Conservation (phyloP, 2,113 vertebrate genomes). For the Ciconia maguari region DNA sequence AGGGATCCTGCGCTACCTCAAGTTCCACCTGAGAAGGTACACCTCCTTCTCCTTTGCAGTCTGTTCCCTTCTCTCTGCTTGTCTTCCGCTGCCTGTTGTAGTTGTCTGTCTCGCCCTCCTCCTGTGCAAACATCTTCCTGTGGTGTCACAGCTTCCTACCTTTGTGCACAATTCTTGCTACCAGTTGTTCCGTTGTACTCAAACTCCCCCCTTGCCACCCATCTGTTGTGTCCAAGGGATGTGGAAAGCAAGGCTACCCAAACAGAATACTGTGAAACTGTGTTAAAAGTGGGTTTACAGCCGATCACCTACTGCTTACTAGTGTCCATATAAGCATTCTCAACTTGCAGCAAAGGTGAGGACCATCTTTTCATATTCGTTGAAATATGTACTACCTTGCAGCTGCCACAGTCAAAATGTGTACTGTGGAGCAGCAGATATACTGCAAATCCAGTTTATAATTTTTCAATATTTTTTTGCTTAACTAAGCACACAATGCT, state of each 20-base stretch:
- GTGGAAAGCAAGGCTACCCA: not conserved
- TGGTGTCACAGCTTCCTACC: not conserved
- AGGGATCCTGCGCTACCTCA: conserved; percentile 89
- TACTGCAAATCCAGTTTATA: not conserved
- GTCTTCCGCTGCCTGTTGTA: not conserved
- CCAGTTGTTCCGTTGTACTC: not conserved
- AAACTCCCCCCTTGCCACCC: not conserved
- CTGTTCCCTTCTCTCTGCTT: not conserved
- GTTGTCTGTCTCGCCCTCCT: not conserved
- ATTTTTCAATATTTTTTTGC: not conserved
- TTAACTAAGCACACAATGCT: not conserved
- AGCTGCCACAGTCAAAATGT: not conserved
- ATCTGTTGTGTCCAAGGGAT: not conserved
- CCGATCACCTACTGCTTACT: not conserved
- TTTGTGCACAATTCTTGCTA: not conserved
- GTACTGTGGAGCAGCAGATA: not conserved
- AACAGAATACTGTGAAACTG: not conserved
- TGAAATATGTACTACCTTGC: not conserved
- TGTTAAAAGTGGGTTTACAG: not conserved
- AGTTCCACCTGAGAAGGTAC: conserved; percentile 91
- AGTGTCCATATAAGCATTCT: not conserved
- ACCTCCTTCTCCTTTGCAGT: accelerated
- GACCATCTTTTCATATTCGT: not conserved
- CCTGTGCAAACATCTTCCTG: not conserved
- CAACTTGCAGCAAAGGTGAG: not conserved